Percentiles rank a stretch among this genome's conserved stretches.
These are phyloP conservation scores for Oryctolagus cuniculus DNA, from an alignment of 2,113 vertebrate species.

Conservation along the genomic window mOryCun1.1 NC_091435.1:47529501-47530000, in stretches of 20 bases:
- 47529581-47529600: background rate
- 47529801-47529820: background rate
- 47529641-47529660: background rate
- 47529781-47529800: background rate
- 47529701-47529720: background rate
- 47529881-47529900: background rate
- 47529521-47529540: background rate
- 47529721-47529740: background rate
- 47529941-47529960: background rate
- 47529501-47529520: background rate
- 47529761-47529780: background rate
- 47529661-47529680: background rate
- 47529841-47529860: background rate
- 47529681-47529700: background rate
- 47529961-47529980: background rate
- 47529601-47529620: background rate
- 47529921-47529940: background rate
- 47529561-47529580: background rate
- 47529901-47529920: conserved; percentile 1
- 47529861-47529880: background rate
- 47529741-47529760: background rate
- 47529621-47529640: background rate
- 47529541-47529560: background rate
- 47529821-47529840: background rate
- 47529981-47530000: background rate